Evolutionary conservation across 2,888 invertebrate genomes (phyloP).

Genomic region (Drosophila algonquin): DNA sequence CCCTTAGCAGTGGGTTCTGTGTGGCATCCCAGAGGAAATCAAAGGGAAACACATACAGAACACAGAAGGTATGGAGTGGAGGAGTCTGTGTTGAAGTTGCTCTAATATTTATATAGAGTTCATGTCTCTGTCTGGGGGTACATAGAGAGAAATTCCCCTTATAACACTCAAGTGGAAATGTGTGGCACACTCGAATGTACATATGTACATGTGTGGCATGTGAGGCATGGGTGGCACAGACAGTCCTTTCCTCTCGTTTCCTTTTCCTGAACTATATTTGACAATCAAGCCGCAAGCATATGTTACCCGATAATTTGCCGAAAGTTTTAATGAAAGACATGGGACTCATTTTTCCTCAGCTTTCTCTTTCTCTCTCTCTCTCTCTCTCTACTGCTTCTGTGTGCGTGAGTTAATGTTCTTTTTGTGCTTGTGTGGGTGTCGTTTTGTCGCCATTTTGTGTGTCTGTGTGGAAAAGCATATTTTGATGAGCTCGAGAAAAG

Average conservation of each 20-base stretch:
- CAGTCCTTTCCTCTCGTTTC: too few species aligned
- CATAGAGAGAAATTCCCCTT: conserved; percentile 62
- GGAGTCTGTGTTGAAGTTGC: conserved; percentile 45
- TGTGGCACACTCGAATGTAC: conserved; percentile 53
- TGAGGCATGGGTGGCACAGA: background rate
- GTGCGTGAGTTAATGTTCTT: conserved; percentile 44
- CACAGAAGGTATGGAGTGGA: conserved; percentile 47
- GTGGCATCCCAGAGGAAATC: conserved; percentile 66
- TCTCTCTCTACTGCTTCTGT: conserved; percentile 3
- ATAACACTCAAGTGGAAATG: conserved; percentile 76
- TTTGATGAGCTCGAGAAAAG: conserved; percentile 73
- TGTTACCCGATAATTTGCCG: conserved; percentile 84
- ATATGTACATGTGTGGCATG: conserved; percentile 11
- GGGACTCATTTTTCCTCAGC: conserved; percentile 82
- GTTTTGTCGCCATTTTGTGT: conserved; percentile 70
- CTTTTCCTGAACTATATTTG: conserved; percentile 51
- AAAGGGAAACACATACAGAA: conserved; percentile 57
- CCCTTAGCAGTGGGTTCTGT: conserved; percentile 22
- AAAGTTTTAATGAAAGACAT: conserved; percentile 84
- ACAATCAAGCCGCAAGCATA: conserved; percentile 83
- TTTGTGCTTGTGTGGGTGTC: conserved; percentile 41
- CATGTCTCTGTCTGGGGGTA: conserved; percentile 34
- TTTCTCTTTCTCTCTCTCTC: conserved; percentile 1
- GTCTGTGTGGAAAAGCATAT: conserved; percentile 60
- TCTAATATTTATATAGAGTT: conserved; percentile 67